Evolutionary conservation across 2,113 vertebrate species (phyloP).

Genomic region (Microcebus murinus): DNA sequence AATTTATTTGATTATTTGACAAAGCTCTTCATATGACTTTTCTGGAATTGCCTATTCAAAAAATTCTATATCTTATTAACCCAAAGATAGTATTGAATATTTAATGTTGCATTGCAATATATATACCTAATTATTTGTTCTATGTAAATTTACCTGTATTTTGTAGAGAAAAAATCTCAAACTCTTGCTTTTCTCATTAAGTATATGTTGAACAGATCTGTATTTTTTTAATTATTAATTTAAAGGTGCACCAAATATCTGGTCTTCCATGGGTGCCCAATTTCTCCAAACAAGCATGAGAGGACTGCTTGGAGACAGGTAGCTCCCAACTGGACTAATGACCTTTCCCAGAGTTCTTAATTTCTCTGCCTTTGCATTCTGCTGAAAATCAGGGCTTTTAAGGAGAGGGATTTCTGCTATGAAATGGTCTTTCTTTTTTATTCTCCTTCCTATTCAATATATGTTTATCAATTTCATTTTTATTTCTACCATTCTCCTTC

Average conservation of each 20-base stretch:
- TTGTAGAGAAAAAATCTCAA: background rate
- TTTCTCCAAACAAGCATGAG: background rate
- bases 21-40: background rate
- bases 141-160: background rate
- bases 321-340: constrained; percentile 21
- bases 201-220: background rate
- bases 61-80: background rate
- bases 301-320: background rate
- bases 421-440: background rate
- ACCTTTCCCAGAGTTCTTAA: constrained; percentile 3
- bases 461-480: background rate
- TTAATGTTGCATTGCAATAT: background rate
- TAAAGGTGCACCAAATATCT: background rate
- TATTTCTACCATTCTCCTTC: constrained; percentile 9
- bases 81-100: background rate
- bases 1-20: background rate
- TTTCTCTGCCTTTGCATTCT: background rate
- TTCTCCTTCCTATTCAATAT: background rate
- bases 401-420: background rate
- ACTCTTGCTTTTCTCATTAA: background rate
- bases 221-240: background rate
- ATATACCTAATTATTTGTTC: background rate
- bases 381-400: constrained; percentile 11
- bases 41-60: background rate
- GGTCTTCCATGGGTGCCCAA: background rate